Evolutionary conservation across 1,140 invertebrate genomes (phyloP).

Genomic region (Cydia strobilella): DNA sequence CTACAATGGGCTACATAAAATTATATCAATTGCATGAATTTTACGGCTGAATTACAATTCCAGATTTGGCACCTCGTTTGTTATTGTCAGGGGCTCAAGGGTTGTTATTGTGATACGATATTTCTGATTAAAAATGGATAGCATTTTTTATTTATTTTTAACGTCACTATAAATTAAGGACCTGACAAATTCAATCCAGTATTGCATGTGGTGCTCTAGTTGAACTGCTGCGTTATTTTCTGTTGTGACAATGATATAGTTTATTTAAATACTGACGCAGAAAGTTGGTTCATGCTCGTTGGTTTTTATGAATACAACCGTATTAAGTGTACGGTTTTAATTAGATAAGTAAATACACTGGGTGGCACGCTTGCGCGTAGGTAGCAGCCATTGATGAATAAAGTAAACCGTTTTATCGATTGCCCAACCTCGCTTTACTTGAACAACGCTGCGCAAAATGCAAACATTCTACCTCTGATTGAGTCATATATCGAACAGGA

Average conservation of each 20-base stretch:
- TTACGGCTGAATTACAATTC: constrained; percentile 71
- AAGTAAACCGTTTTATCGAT: constrained; percentile 55
- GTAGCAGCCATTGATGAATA: constrained; percentile 48
- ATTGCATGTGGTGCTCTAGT: neutral
- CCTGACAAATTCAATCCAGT: neutral
- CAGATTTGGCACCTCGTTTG: constrained; percentile 63
- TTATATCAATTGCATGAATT: constrained; percentile 74
- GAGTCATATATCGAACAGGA: constrained; percentile 18
- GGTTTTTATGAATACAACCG: constrained; percentile 24
- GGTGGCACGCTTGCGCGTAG: constrained; percentile 37
- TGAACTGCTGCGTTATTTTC: constrained; percentile 12
- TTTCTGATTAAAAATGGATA: constrained; percentile 29
- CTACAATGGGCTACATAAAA: constrained; percentile 62
- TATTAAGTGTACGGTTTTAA: constrained; percentile 50
- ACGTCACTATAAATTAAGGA: neutral
- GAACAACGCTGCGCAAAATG: constrained; percentile 12
- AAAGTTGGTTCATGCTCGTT: constrained; percentile 10
- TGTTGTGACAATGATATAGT: neutral
- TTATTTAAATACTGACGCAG: neutral
- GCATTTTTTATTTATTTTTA: constrained; percentile 27
- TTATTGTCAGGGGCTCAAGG: constrained; percentile 34
- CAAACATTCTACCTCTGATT: neutral
- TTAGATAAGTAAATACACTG: constrained; percentile 45
- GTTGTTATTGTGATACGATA: constrained; percentile 4
- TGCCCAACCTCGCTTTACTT: constrained; percentile 47